Base-by-base conservation (phyloP, 2,888 invertebrate species). In the Cerceris ruficornis region DNA sequence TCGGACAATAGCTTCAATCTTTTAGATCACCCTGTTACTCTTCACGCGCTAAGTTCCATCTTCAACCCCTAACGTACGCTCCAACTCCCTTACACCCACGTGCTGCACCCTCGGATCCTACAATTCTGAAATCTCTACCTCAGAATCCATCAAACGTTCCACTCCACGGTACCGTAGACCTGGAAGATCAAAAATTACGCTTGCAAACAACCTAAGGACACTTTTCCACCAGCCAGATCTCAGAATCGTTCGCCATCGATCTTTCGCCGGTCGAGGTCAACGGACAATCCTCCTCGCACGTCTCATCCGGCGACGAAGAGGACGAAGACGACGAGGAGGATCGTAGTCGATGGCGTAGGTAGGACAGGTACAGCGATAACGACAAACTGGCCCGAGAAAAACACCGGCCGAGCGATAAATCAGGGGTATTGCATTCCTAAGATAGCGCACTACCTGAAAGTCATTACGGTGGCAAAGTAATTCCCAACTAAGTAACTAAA, bases 401-500 rank as follows among this genome's bases (percentile, higher is more conserved):
- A 82, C 81, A 59, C 7, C 66, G 71, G 74, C 78, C 81, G 73
- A 72, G 71, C 85, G 84, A 88, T 87, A 88, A 88, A 88, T 88
- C 88, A 86, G 83, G 81, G 77, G 75, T 83, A 86, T 86, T 77
- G 84, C 86, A 90, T 89, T 87, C 86, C 84, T 84, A 84, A 88
- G 86, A 86, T 86, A 87, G 84, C 82, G 84, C 75, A 76, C 82
- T 75, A 75, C 73, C 85, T 87, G 88, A 87, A 89, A 88, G 87
- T 90, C 90, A 90, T 90, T 90, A 90, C 89, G 85, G 81, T 86
- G 81, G 88, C 87, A 88, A 89, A 89, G 87, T 91, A 90, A 91
- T 91, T 90, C 88, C 87, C 87, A 89, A 90, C 90, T 90, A 91
- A 90, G 88, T 89, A 88, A 89, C 89, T 89, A 90, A 90, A 90